Evolutionary conservation across 2,797 vertebrate genomes (phyloP).

Genomic region (Pelodytes ibericus): DNA sequence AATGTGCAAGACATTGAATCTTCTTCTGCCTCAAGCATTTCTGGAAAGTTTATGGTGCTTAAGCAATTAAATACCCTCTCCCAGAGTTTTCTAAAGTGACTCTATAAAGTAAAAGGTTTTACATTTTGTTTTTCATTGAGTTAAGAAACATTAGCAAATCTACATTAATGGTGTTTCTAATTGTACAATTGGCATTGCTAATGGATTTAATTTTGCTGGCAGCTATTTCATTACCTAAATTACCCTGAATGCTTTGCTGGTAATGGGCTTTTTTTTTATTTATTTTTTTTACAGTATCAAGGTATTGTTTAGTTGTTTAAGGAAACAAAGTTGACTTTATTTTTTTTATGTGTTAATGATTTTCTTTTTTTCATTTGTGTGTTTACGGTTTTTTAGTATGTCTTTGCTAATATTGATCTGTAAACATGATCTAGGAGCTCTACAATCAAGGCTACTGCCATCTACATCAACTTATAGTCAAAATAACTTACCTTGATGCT

Average conservation of each 20-base stretch:
- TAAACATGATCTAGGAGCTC: too few species aligned
- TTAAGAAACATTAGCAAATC: conserved; percentile 48
- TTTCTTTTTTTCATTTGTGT: neutral
- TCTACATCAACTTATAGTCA: too few species aligned
- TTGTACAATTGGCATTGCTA: conserved; percentile 60
- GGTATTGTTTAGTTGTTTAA: conserved; percentile 48
- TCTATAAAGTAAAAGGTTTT: conserved; percentile 52
- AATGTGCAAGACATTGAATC: conserved; percentile 13
- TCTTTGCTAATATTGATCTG: too few species aligned
- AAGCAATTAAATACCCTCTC: conserved; percentile 36
- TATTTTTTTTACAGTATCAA: conserved; percentile 33
- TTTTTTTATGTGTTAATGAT: neutral
- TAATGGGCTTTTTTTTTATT: conserved; percentile 34
- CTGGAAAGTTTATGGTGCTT: neutral
- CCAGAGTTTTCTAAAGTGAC: conserved; percentile 16
- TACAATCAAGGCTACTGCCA: too few species aligned
- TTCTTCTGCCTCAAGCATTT: conserved; percentile 11
- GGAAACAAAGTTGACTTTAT: neutral
- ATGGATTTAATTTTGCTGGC: conserved; percentile 57
- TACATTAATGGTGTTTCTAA: conserved; percentile 54
- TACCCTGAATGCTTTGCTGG: conserved; percentile 37
- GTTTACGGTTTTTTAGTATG: neutral
- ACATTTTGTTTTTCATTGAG: conserved; percentile 52
- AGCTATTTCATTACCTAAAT: conserved; percentile 54
- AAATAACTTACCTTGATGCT: too few species aligned